Evolutionary conservation across 2,113 vertebrate genomes (phyloP).

Genomic region (Pungitius pungitius): DNA sequence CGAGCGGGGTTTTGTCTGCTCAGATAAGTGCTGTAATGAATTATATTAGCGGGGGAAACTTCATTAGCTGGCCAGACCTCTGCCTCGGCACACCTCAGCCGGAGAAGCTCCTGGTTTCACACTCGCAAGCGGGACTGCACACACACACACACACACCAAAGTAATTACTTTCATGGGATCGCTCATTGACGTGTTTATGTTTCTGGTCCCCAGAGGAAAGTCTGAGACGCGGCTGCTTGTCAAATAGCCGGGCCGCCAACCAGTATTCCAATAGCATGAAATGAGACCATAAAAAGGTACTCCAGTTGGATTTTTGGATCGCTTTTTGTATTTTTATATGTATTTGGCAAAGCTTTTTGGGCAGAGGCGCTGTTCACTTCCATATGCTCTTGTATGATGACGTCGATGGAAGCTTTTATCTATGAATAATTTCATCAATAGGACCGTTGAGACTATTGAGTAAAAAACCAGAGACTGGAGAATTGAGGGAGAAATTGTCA

Average conservation of each 20-base stretch:
- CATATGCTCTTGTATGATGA: neutral
- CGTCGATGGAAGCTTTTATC: neutral
- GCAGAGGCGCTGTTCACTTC: neutral
- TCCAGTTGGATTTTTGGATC: neutral
- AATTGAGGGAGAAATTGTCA: neutral
- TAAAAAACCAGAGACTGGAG: neutral
- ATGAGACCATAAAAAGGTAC: neutral
- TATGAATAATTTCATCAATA: neutral
- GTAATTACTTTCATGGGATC: conserved; percentile 13
- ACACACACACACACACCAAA: neutral
- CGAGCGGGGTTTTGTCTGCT: conserved; percentile 62
- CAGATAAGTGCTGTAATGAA: conserved; percentile 73
- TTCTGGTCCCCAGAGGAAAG: neutral
- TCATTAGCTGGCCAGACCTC: conserved; percentile 49
- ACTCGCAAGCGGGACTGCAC: neutral
- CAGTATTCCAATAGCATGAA: neutral
- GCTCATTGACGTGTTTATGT: neutral
- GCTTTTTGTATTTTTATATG: conserved; percentile 10
- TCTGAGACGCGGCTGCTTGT: neutral
- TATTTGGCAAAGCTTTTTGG: conserved; percentile 1
- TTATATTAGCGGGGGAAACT: conserved; percentile 61
- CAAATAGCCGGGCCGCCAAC: neutral
- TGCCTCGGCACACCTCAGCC: conserved; percentile 31
- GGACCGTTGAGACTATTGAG: neutral
- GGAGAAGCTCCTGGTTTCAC: conserved; percentile 6